Percentiles rank a stretch among this genome's conserved stretches.
These are phyloP conservation scores for Achlya flavicornis DNA, from an alignment of 2,888 invertebrate species.

Conservation along the genomic window DNA sequence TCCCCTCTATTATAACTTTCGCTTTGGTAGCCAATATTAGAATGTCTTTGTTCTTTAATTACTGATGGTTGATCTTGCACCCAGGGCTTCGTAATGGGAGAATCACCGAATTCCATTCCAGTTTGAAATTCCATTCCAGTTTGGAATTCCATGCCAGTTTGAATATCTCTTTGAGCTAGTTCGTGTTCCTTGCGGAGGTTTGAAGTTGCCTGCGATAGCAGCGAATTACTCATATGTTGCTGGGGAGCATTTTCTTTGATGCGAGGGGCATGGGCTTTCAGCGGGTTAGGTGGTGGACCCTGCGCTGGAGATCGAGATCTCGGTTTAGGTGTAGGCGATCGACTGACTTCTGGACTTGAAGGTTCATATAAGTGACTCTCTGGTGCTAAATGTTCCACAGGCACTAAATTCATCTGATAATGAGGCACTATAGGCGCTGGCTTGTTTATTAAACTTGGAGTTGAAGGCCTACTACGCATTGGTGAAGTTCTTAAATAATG, in stretches of 20 bases:
- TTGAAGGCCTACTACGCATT: slow-evolving; percentile 83
- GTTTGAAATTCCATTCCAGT: slow-evolving; percentile 66
- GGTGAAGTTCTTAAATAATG: slow-evolving; percentile 80
- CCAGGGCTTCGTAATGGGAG: slow-evolving; percentile 57
- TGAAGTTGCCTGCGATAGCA: slow-evolving; percentile 59
- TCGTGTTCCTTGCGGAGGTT: slow-evolving; percentile 76
- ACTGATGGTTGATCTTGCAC: slow-evolving; percentile 72
- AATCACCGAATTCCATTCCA: slow-evolving; percentile 58
- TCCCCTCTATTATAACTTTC: slow-evolving; percentile 74
- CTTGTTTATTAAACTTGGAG: slow-evolving; percentile 89
- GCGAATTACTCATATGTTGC: slow-evolving; percentile 66
- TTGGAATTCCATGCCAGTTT: slow-evolving; percentile 65
- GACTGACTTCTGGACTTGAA: slow-evolving; percentile 82
- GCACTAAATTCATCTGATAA: slow-evolving; percentile 90
- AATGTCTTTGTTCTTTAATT: slow-evolving; percentile 74
- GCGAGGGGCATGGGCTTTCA: slow-evolving; percentile 86
- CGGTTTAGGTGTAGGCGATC: slow-evolving; percentile 86
- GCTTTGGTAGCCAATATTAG: slow-evolving; percentile 76
- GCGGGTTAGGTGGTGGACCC: slow-evolving; percentile 87
- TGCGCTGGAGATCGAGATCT: slow-evolving; percentile 88
- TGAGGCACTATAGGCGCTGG: slow-evolving; percentile 90
- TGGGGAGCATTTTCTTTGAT: slow-evolving; percentile 79
- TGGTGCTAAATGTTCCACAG: slow-evolving; percentile 86
- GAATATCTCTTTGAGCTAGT: slow-evolving; percentile 67
- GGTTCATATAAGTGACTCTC: slow-evolving; percentile 85